These are phyloP conservation scores for Cheirogaleus major DNA, from an alignment of 2,797 vertebrate genomes.

Conservation along the genomic window DNA sequence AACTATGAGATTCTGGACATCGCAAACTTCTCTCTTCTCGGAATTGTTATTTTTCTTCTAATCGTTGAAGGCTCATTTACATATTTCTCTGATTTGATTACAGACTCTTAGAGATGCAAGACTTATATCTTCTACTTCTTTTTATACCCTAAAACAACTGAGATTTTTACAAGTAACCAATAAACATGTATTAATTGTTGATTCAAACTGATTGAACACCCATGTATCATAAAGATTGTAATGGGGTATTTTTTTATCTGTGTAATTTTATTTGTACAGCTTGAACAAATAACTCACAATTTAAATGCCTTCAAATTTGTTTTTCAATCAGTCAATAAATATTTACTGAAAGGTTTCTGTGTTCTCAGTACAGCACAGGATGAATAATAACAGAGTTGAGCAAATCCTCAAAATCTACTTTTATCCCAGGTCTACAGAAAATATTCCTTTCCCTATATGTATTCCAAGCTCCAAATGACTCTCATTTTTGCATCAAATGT, in stretches of 20 bases:
- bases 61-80: neutral
- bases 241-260: constrained; percentile 34
- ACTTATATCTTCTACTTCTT: neutral
- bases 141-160: neutral
- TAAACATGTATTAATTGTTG: neutral
- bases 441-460: neutral
- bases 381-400: constrained; percentile 34
- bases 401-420: constrained; percentile 41
- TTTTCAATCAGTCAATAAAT: constrained; percentile 53
- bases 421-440: neutral
- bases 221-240: neutral
- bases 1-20: neutral
- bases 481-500: neutral
- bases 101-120: neutral
- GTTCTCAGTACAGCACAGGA: neutral
- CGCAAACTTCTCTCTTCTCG: neutral
- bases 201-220: constrained; percentile 12
- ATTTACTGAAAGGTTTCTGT: constrained; percentile 62
- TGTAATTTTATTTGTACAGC: constrained; percentile 55
- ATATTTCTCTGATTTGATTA: neutral
- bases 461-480: neutral
- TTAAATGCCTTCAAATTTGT: constrained; percentile 46
- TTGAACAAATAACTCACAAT: constrained; percentile 48
- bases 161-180: neutral
- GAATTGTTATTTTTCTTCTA: neutral